These are phyloP conservation scores for Drosophila nebulosa DNA, from an alignment of 1,140 invertebrate genomes.

Conservation along the genomic window DNA sequence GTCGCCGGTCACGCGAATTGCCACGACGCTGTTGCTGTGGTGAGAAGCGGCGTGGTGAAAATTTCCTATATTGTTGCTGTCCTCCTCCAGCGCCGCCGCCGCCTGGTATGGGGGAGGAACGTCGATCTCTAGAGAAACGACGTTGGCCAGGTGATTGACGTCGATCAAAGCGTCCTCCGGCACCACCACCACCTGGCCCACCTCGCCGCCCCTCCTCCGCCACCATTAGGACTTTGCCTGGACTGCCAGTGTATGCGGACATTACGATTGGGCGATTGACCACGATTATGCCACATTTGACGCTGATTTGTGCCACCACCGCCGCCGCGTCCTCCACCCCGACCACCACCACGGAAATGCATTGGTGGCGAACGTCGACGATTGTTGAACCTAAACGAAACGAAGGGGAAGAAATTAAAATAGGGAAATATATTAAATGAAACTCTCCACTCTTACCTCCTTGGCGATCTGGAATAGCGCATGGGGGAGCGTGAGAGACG, in stretches of 20 bases:
- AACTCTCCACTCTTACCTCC: conserved; percentile 43
- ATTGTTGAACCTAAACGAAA: conserved; percentile 65
- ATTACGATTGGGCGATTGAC: conserved; percentile 50
- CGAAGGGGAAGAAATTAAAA: background rate
- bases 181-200: conserved; percentile 42
- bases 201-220: conserved; percentile 41
- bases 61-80: conserved; percentile 61
- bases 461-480: conserved; percentile 72
- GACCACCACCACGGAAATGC: conserved; percentile 61
- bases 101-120: conserved; percentile 58
- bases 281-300: conserved; percentile 49
- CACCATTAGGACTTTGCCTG: conserved; percentile 54
- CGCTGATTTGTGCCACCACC: conserved; percentile 34
- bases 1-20: conserved; percentile 37
- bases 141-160: conserved; percentile 61
- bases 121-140: conserved; percentile 66
- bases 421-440: background rate
- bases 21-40: conserved; percentile 40
- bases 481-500: conserved; percentile 72
- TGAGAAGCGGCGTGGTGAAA: conserved; percentile 68
- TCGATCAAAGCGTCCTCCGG: conserved; percentile 64
- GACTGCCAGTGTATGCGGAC: conserved; percentile 68
- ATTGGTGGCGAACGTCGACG: conserved; percentile 67
- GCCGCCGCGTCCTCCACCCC: conserved; percentile 52
- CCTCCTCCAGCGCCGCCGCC: background rate